Evolutionary conservation across 2,888 invertebrate species (phyloP), one percentile per base, ranked within the genome.

Genomic region (Troides oblongomaculatus): DNA sequence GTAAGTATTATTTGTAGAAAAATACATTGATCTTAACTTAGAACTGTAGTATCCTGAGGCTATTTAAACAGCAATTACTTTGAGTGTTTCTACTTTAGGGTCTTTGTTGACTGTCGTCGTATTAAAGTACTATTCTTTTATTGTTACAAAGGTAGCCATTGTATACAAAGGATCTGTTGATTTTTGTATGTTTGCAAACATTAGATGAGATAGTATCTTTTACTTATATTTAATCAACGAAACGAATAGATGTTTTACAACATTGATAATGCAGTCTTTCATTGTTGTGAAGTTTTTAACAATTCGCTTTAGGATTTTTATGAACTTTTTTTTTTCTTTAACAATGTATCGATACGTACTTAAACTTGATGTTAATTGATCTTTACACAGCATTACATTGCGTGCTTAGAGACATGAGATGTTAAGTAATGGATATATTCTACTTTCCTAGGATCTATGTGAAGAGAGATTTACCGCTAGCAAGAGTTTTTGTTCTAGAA

Each of bases 21-120:
- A 86, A 86, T 80, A 78, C 76, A 81, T 77, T 78, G 77, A 78
- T 85, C 86, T 85, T 81, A 86, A 83, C 82, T 75, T 78, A 78
- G 77, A 75, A 75, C 77, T 83, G 78, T 75, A 80, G 84, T 84
- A 80, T 84, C 83, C 80, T 79, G 77, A 10, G 74, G 83, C 85
- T 87, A 89, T 88, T 87, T n/a, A n/a, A 83, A 87, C 69, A 59
- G 74, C 75, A 74, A 74, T 75, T 74, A 69, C 72, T 72, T 76
- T 74, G 73, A 80, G 76, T 73, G 73, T 73, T 79, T 75, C 78
- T 76, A 78, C 78, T 77, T 73, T 74, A 78, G 73, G 72, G 76
- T 78, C 77, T 74, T 80, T 76, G 75, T 75, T 75, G 63, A 73
- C 70, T 75, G 76, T 79, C 77, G 76, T 75, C 73, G 72, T 72